These are phyloP conservation scores for Danionella dracula DNA, from an alignment of 2,797 vertebrate genomes.

Conservation along the genomic window DNA sequence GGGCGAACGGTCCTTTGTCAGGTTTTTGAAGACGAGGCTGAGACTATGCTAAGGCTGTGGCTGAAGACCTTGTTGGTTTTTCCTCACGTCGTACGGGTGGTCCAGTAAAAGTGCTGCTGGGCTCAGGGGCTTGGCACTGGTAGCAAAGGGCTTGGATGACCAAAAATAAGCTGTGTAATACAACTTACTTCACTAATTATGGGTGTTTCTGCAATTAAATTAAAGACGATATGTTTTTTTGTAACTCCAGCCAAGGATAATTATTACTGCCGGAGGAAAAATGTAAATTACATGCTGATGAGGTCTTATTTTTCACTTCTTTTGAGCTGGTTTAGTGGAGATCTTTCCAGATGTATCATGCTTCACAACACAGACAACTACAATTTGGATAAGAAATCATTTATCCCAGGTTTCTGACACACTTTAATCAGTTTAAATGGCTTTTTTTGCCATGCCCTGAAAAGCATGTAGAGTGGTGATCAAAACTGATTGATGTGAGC, in stretches of 20 bases:
- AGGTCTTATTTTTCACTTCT: constrained; percentile 4
- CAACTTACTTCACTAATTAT: constrained; percentile 34
- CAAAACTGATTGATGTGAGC: too few species aligned
- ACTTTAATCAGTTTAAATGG: not conserved
- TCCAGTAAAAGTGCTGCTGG: constrained; percentile 21
- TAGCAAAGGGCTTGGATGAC: constrained; percentile 33
- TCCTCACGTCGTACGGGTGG: constrained; percentile 39
- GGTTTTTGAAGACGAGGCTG: constrained; percentile 25
- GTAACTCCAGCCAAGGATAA: constrained; percentile 14
- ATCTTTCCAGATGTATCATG: constrained; percentile 12
- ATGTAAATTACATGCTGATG: constrained; percentile 7
- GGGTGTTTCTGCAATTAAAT: constrained; percentile 31
- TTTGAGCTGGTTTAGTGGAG: constrained; percentile 7
- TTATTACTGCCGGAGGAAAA: constrained; percentile 14
- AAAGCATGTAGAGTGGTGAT: too few species aligned
- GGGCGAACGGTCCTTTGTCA: constrained; percentile 25
- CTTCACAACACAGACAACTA: not conserved
- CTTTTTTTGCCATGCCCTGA: not conserved
- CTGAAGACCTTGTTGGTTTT: constrained; percentile 34
- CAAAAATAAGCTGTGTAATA: constrained; percentile 28
- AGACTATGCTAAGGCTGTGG: constrained; percentile 37
- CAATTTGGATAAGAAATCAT: not conserved
- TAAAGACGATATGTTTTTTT: constrained; percentile 27
- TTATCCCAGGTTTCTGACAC: not conserved
- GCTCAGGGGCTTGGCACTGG: constrained; percentile 31